A percentile compares a stretch with the other conserved stretches of the same genome.
Evolutionary conservation across 1,140 invertebrate species (phyloP).

Genomic region (Microplitis mediator): DNA sequence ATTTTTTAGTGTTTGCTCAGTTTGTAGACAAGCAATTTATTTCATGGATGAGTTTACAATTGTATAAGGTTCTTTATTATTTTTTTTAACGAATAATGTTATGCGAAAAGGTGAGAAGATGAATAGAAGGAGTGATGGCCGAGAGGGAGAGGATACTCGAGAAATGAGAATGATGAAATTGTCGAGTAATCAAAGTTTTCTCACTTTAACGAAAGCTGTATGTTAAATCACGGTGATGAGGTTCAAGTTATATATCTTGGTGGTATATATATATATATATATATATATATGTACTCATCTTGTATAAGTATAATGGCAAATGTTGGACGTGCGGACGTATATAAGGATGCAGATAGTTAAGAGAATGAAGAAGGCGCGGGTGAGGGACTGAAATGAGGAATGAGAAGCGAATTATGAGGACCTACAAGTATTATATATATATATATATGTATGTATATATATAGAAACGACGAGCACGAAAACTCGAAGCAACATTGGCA

Average conservation of each 20-base stretch:
- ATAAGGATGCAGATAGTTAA: not conserved
- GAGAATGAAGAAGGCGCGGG: not conserved
- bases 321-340: not conserved
- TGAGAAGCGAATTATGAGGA: not conserved
- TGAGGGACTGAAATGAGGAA: not conserved
- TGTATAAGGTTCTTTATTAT: not conserved
- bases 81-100: too few relatives aligned
- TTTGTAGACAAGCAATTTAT: not conserved
- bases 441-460: not conserved
- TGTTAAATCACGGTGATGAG: constrained; percentile 4
- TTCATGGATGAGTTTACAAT: constrained; percentile 22
- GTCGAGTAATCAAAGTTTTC: constrained; percentile 30
- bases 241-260: constrained; percentile 12
- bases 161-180: constrained; percentile 15
- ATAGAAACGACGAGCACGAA: not conserved
- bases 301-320: constrained; percentile 17
- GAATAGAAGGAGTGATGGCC: not conserved
- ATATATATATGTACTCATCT: not conserved
- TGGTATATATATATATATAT: not conserved
- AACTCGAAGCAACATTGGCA: constrained; percentile 51
- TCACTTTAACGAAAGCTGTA: constrained; percentile 12
- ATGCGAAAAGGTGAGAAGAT: too few relatives aligned
- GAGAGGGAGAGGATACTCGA: not conserved
- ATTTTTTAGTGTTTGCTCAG: too few relatives aligned
- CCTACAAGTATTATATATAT: not conserved